Evolutionary conservation across 2,888 invertebrate genomes (phyloP), one percentile per base, ranked within the genome.

Genomic region (Hedychridium roseum): DNA sequence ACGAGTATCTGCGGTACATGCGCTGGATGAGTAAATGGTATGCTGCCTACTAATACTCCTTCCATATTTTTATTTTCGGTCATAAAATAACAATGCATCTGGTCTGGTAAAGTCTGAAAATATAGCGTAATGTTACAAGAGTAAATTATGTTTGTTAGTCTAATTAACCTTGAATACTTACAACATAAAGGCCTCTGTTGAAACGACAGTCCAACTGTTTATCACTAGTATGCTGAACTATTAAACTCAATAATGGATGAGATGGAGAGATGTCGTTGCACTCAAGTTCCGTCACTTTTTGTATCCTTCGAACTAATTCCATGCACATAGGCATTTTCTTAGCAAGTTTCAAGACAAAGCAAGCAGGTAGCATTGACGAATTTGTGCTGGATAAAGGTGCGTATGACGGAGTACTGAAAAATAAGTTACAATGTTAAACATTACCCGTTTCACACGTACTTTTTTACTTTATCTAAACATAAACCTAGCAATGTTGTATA

Each of bases 21-120:
- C 4, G 91, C 88, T 1, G 97, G 96, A 80, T 96, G 95, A 0
- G 93, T 94, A 81, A 97, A 97, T 0, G 95, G 94, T 46, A 97
- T 89, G 53, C 88, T 89, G 38, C 85, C 82, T 38, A 94, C 88
- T 64, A 90, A 79, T 59, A 90, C 86, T 3, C 92, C 94, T 55
- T 89, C 87, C 79, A 92, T 81, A 18, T 84, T 85, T 54, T 86
- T 86, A 54, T 88, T 88, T 75, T 93, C 92, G 17, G 94, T 94
- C 81, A 97, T 85, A 79, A 93, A 94, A 79, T 95, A 97, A 73
- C 94, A 94, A 75, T 97, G 97, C 47, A 88, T 89, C 76, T 97
- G 96, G 75, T 95, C 96, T 0, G 96, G 94, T 35, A 97, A 81
- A 46, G 89, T 90, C 92, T 92, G 80, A 11, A 79, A 59, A 59